phyloP scores from a whole-genome alignment of 2,113 vertebrate genomes.

The Tyrannus savana region DNA sequence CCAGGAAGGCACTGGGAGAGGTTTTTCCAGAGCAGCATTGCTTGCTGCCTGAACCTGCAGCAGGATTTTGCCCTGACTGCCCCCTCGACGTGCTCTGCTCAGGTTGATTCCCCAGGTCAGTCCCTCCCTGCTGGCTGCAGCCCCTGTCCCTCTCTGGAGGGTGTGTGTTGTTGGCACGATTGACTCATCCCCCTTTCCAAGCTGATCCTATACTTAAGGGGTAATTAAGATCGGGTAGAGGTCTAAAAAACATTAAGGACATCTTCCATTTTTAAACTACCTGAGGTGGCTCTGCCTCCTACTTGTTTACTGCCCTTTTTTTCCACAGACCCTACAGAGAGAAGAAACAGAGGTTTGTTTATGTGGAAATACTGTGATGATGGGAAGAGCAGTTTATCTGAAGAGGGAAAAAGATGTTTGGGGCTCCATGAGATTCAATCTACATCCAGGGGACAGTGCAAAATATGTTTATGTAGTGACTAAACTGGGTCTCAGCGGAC shows the following conservation, averaged over 20 bases:
- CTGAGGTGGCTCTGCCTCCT: not conserved
- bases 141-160: not conserved
- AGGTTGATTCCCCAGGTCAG: not conserved
- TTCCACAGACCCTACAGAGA: not conserved
- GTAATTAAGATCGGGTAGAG: slow-evolving; percentile 18
- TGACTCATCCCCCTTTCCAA: slow-evolving; percentile 9
- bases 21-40: not conserved
- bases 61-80: not conserved
- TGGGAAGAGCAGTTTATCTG: not conserved
- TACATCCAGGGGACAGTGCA: accelerated
- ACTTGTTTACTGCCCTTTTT: not conserved
- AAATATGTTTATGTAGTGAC: not conserved
- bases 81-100: not conserved
- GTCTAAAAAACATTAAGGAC: not conserved
- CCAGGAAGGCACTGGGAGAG: not conserved
- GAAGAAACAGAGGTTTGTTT: not conserved
- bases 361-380: not conserved
- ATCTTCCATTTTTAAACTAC: slow-evolving; percentile 14
- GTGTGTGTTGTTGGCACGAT: not conserved
- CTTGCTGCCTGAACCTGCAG: not conserved
- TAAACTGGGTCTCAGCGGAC: not conserved
- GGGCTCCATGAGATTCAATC: not conserved
- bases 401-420: not conserved
- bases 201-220: not conserved
- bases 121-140: not conserved